These are phyloP conservation scores for Drosophila pegasa DNA, from an alignment of 2,888 invertebrate genomes.

Conservation along the genomic window DNA sequence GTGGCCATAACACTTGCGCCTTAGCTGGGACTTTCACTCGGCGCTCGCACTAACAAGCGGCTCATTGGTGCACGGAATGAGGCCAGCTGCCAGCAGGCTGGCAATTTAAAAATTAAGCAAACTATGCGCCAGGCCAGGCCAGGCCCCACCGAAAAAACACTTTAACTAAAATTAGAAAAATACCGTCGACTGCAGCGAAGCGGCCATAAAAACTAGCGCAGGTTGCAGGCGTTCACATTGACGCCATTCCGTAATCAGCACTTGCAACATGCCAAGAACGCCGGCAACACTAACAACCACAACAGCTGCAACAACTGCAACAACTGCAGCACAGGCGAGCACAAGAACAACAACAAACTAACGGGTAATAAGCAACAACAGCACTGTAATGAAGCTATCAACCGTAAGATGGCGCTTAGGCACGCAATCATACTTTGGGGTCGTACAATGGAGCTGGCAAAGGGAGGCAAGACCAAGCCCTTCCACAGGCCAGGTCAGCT, in stretches of 20 bases:
- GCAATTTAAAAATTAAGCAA: slow-evolving; percentile 70
- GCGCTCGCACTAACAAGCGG: slow-evolving; percentile 44
- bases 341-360: slow-evolving; percentile 45
- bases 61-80: slow-evolving; percentile 32
- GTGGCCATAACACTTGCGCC: slow-evolving; percentile 46
- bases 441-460: slow-evolving; percentile 17
- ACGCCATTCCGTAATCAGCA: slow-evolving; percentile 65
- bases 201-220: slow-evolving; percentile 58
- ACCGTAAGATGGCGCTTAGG: slow-evolving; percentile 78
- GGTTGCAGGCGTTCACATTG: slow-evolving; percentile 62
- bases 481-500: slow-evolving; percentile 18
- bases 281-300: slow-evolving; percentile 19
- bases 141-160: slow-evolving; percentile 40
- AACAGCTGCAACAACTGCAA: slow-evolving; percentile 14
- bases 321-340: background rate
- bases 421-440: slow-evolving; percentile 77
- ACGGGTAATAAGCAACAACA: slow-evolving; percentile 70
- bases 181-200: slow-evolving; percentile 44
- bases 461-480: slow-evolving; percentile 21
- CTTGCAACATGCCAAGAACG: slow-evolving; percentile 63
- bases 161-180: slow-evolving; percentile 75
- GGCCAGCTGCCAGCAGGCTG: slow-evolving; percentile 27
- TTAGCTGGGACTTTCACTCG: slow-evolving; percentile 63
- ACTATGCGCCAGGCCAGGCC: slow-evolving; percentile 28
- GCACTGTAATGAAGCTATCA: slow-evolving; percentile 77